phyloP scores from a whole-genome alignment of 2,888 invertebrate genomes.

The Meghimatium bilineatum region DNA sequence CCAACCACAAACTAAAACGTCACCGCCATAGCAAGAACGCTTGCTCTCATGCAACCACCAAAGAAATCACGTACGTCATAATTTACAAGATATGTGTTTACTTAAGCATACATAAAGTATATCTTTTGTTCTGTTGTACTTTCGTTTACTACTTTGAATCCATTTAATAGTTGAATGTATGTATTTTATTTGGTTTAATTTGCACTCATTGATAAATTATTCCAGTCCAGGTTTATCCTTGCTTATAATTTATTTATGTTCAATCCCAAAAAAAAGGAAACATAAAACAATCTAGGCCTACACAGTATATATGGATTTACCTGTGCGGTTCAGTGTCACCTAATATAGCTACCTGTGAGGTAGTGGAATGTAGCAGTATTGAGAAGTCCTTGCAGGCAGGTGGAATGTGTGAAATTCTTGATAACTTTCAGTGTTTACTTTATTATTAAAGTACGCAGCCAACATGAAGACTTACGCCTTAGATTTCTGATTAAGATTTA shows the following conservation, averaged over 20 bases:
- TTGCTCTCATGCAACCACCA: too few species aligned
- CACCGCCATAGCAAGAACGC: too few species aligned
- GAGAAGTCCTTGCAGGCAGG: not conserved
- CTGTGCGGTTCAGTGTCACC: constrained; percentile 1
- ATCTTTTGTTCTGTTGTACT: too few species aligned
- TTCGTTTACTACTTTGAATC: too few species aligned
- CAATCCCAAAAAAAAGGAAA: not conserved
- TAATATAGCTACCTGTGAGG: not conserved
- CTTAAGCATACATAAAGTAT: too few species aligned
- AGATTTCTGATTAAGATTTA: not conserved
- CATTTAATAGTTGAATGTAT: too few species aligned
- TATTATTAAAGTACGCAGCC: not conserved
- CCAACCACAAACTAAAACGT: too few species aligned
- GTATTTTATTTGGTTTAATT: too few species aligned
- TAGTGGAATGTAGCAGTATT: not conserved
- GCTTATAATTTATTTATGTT: not conserved
- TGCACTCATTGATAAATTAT: not conserved
- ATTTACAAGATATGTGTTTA: too few species aligned
- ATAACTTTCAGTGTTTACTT: not conserved
- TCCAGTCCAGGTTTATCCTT: not conserved
- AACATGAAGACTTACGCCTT: not conserved
- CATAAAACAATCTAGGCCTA: not conserved
- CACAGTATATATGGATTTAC: not conserved
- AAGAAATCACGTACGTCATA: too few species aligned
- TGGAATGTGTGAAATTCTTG: constrained; percentile 9